These are phyloP conservation scores for Lagodon rhomboides DNA, from an alignment of 2,797 vertebrate genomes.

Conservation along the genomic window DNA sequence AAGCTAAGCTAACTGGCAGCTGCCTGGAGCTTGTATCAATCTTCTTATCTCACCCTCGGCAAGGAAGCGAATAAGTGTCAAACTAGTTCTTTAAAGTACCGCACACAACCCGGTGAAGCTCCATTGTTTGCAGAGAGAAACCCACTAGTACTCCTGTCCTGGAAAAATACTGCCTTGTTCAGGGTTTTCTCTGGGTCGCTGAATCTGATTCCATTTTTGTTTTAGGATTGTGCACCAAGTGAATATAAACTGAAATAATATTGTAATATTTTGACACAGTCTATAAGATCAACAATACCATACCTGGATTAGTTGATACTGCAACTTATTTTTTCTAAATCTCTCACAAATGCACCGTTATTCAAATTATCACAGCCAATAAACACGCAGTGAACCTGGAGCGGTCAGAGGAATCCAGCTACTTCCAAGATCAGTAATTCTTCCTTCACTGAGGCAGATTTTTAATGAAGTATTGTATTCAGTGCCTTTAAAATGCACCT, in stretches of 20 bases:
- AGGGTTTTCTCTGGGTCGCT: neutral
- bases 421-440: neutral
- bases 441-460: neutral
- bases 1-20: neutral
- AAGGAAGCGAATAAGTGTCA: neutral
- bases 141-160: neutral
- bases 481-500: neutral
- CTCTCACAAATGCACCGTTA: constrained; percentile 39
- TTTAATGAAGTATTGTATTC: neutral
- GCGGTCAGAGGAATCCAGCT: constrained; percentile 30
- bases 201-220: neutral
- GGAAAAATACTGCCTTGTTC: neutral
- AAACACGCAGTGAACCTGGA: constrained; percentile 39
- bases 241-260: neutral
- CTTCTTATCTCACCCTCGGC: neutral
- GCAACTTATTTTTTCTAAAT: constrained; percentile 29
- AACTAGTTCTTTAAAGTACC: neutral
- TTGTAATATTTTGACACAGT: neutral
- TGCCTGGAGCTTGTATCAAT: neutral
- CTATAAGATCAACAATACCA: constrained; percentile 8
- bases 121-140: neutral
- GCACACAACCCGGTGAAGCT: neutral
- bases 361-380: constrained; percentile 49
- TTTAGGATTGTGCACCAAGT: neutral
- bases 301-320: constrained; percentile 9